phyloP scores from a whole-genome alignment of 1,140 invertebrate species.

The Ganaspis sp. region DNA sequence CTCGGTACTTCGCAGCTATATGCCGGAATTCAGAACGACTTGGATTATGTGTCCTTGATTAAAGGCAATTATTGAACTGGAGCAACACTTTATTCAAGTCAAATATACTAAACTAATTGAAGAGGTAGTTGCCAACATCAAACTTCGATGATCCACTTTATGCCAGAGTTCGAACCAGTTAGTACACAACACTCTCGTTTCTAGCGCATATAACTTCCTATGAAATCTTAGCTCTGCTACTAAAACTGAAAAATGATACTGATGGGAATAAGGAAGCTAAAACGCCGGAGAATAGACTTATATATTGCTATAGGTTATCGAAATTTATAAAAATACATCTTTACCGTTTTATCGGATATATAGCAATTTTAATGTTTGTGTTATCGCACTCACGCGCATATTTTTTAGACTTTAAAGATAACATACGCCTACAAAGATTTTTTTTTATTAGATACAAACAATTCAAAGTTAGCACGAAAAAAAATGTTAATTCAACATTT shows the following conservation, averaged over 20 bases:
- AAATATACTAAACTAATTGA: conserved; percentile 21
- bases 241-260: conserved; percentile 29
- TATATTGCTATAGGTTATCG: too few species aligned
- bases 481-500: too few species aligned
- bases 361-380: too few species aligned
- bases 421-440: too few species aligned
- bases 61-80: conserved; percentile 25
- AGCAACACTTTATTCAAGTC: conserved; percentile 18
- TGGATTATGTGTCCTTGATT: conserved; percentile 17
- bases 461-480: too few species aligned
- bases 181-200: not conserved
- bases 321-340: too few species aligned
- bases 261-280: conserved; percentile 13
- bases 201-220: not conserved
- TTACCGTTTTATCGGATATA: too few species aligned
- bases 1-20: not conserved
- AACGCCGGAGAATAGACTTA: too few species aligned
- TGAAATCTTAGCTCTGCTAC: not conserved
- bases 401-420: too few species aligned
- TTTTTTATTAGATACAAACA: too few species aligned
- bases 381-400: too few species aligned
- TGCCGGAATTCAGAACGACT: not conserved
- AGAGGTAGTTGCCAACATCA: conserved; percentile 15
- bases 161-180: conserved; percentile 20
- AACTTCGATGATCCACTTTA: conserved; percentile 30